Evolutionary conservation across 2,888 invertebrate species (phyloP).

Genomic region (Melikaiella ostensackeni): DNA sequence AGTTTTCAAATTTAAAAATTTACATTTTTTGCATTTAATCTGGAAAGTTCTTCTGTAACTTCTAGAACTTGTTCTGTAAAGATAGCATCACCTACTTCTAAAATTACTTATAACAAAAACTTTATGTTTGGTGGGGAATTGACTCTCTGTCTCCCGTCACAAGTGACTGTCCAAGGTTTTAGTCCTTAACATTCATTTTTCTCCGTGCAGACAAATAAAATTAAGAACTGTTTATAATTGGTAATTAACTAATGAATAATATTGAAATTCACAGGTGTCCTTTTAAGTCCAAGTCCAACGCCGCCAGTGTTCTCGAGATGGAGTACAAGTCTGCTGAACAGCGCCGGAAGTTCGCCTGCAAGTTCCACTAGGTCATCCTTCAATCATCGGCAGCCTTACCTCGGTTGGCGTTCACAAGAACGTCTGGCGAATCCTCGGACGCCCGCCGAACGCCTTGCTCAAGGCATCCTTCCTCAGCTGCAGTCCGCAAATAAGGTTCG

Average conservation of each 20-base stretch:
- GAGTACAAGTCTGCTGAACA: constrained; percentile 78
- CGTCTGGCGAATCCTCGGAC: constrained; percentile 87
- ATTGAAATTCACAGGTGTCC: constrained; percentile 67
- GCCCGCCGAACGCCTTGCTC: constrained; percentile 87
- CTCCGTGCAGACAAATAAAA: too few species aligned
- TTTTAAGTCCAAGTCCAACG: constrained; percentile 77
- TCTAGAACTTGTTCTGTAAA: too few species aligned
- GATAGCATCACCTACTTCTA: too few species aligned
- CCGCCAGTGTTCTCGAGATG: constrained; percentile 78
- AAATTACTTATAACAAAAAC: too few species aligned
- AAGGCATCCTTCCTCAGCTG: constrained; percentile 77
- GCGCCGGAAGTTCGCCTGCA: constrained; percentile 79
- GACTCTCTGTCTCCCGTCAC: too few species aligned
- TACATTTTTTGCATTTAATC: too few species aligned
- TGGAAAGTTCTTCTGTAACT: too few species aligned
- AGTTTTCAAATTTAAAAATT: too few species aligned
- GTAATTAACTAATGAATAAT: not conserved
- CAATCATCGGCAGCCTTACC: constrained; percentile 92
- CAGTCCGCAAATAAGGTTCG: constrained; percentile 73
- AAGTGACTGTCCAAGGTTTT: too few species aligned
- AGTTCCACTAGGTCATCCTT: constrained; percentile 83
- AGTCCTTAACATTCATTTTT: too few species aligned
- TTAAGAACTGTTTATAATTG: constrained; percentile 29
- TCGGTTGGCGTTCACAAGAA: constrained; percentile 93
- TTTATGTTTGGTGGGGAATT: too few species aligned